Evolutionary conservation across 2,888 invertebrate species (phyloP).

Genomic region (Euplexia lucipara): DNA sequence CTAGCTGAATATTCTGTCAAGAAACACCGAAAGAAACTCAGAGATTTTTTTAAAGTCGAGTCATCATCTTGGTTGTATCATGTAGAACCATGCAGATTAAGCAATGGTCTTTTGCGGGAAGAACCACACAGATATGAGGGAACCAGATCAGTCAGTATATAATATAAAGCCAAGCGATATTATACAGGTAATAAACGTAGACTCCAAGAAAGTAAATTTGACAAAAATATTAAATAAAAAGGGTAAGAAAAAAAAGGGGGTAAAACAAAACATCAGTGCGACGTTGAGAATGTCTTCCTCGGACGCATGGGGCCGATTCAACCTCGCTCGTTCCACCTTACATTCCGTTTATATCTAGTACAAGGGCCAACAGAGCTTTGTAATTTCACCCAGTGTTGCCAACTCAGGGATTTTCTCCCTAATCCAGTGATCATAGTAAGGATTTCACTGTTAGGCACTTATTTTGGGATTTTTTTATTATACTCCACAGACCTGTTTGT

Average conservation of each 20-base stretch:
- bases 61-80: too few relatives aligned
- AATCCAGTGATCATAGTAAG: slow-evolving; percentile 54
- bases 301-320: slow-evolving; percentile 60
- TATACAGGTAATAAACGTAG: neutral
- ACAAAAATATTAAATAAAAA: slow-evolving; percentile 8
- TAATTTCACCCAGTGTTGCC: slow-evolving; percentile 59
- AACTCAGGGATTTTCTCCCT: slow-evolving; percentile 61
- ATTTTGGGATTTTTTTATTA: slow-evolving; percentile 54
- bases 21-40: too few relatives aligned
- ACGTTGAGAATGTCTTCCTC: slow-evolving; percentile 20
- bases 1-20: too few relatives aligned
- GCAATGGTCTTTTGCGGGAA: too few relatives aligned
- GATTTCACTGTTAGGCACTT: slow-evolving; percentile 49
- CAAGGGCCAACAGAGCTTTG: slow-evolving; percentile 60
- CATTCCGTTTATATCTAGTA: slow-evolving; percentile 53
- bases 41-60: too few relatives aligned
- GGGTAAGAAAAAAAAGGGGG: slow-evolving; percentile 10
- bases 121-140: too few relatives aligned
- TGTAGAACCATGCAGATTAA: too few relatives aligned
- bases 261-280: slow-evolving; percentile 18
- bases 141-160: too few relatives aligned
- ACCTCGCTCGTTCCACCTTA: slow-evolving; percentile 42
- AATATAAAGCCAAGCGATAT: neutral
- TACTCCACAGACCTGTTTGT: slow-evolving; percentile 50
- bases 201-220: neutral